These are phyloP conservation scores for Venusia cambrica DNA, from an alignment of 2,888 invertebrate species.

Conservation along the genomic window DNA sequence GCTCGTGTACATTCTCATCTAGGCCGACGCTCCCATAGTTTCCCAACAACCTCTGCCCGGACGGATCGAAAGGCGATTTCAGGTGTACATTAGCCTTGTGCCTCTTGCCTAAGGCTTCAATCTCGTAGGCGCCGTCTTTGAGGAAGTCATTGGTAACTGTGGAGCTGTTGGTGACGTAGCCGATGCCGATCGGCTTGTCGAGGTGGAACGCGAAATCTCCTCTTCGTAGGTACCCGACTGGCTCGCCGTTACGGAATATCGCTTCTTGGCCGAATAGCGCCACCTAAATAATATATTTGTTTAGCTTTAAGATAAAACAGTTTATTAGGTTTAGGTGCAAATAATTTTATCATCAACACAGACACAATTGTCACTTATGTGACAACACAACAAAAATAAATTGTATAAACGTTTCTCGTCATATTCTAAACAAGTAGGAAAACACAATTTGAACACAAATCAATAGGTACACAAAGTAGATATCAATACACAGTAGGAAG, in stretches of 20 bases:
- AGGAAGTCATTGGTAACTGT: slow-evolving; percentile 84
- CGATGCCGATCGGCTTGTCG: slow-evolving; percentile 79
- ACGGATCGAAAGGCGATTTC: slow-evolving; percentile 91
- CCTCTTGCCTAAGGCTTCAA: slow-evolving; percentile 89
- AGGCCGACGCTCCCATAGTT: slow-evolving; percentile 76
- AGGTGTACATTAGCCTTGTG: slow-evolving; percentile 86
- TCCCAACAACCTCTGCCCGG: slow-evolving; percentile 87
- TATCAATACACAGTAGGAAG: no score
- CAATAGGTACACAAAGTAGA: no score
- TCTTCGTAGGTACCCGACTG: slow-evolving; percentile 90
- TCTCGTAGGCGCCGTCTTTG: slow-evolving; percentile 86
- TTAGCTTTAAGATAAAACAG: slow-evolving; percentile 3
- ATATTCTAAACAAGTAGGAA: no score
- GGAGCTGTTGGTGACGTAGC: slow-evolving; percentile 80
- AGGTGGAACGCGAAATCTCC: slow-evolving; percentile 87
- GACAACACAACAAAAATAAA: no score
- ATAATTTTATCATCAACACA: no score
- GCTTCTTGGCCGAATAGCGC: slow-evolving; percentile 94
- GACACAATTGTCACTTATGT: no score
- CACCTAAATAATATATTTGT: slow-evolving; percentile 55
- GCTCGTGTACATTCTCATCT: slow-evolving; percentile 68
- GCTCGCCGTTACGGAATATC: slow-evolving; percentile 87
- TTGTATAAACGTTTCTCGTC: no score
- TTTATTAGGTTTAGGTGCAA: background rate
- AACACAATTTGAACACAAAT: no score